Conservation (phyloP, 2,888 invertebrate genomes). For the Ormyrus pomaceus region DNA sequence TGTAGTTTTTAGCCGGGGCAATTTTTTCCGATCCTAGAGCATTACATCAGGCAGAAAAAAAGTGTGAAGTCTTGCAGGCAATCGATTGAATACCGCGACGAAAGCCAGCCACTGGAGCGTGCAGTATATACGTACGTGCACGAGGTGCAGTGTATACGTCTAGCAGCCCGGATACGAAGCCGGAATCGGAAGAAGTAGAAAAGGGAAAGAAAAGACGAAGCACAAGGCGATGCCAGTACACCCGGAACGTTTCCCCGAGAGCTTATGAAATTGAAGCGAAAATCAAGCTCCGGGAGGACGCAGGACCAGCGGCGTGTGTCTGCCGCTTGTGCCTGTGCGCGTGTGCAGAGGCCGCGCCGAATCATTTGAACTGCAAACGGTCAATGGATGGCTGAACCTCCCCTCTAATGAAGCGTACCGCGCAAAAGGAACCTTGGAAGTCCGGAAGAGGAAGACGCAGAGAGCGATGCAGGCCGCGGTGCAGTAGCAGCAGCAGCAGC, state of each 20-base stretch:
- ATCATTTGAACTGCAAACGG: constrained; percentile 8
- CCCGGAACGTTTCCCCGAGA: background rate
- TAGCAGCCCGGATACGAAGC: background rate
- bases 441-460: too few species aligned
- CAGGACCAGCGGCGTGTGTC: too few species aligned
- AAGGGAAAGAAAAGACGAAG: background rate
- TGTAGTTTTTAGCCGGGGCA: background rate
- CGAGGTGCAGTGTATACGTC: too few species aligned
- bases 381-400: constrained; percentile 21
- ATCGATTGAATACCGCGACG: constrained; percentile 1
- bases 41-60: background rate
- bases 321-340: background rate
- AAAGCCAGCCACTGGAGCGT: background rate
- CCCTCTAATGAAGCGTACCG: constrained; percentile 11
- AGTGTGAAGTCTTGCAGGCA: background rate
- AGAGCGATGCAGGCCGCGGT: background rate
- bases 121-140: too few species aligned
- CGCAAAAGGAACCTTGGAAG: constrained; percentile 6
- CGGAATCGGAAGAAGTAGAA: background rate
- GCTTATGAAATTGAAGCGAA: background rate
- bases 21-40: background rate
- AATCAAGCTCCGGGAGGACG: background rate
- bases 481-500: background rate
- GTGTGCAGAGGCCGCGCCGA: background rate
- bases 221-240: too few species aligned